phyloP scores from a whole-genome alignment of 2,888 invertebrate genomes.

The Microctonus hyperodae region DNA sequence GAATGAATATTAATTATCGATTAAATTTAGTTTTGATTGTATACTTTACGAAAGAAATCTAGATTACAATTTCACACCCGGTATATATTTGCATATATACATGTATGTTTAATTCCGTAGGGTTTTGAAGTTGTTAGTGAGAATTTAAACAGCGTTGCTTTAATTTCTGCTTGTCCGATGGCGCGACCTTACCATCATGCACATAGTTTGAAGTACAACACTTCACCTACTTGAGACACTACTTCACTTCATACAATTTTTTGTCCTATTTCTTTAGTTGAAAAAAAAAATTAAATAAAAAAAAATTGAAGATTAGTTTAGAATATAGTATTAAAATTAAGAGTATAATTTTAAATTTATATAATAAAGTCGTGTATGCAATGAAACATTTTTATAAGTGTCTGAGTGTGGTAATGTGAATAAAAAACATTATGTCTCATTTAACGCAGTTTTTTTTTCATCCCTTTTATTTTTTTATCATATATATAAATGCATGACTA shows the following conservation, averaged over 20 bases:
- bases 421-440: too few relatives aligned
- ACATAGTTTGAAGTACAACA: conserved; percentile 23
- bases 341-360: too few relatives aligned
- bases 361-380: too few relatives aligned
- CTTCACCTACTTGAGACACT: conserved; percentile 29
- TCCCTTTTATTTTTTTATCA: neutral
- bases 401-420: too few relatives aligned
- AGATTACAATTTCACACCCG: conserved; percentile 43
- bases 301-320: too few relatives aligned
- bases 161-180: conserved; percentile 48
- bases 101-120: neutral
- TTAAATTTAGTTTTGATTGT: too few relatives aligned
- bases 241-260: conserved; percentile 16
- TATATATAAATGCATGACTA: conserved; percentile 10
- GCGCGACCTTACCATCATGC: conserved; percentile 37
- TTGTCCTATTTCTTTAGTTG: neutral
- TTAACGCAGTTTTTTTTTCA: too few relatives aligned
- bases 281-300: neutral
- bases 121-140: conserved; percentile 22
- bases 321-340: too few relatives aligned
- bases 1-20: too few relatives aligned
- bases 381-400: too few relatives aligned
- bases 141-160: conserved; percentile 50
- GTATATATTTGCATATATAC: conserved; percentile 40
- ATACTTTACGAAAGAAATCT: too few relatives aligned